phyloP scores from a whole-genome alignment of 2,113 vertebrate genomes.

The Poeciliopsis occidentalis region DNA sequence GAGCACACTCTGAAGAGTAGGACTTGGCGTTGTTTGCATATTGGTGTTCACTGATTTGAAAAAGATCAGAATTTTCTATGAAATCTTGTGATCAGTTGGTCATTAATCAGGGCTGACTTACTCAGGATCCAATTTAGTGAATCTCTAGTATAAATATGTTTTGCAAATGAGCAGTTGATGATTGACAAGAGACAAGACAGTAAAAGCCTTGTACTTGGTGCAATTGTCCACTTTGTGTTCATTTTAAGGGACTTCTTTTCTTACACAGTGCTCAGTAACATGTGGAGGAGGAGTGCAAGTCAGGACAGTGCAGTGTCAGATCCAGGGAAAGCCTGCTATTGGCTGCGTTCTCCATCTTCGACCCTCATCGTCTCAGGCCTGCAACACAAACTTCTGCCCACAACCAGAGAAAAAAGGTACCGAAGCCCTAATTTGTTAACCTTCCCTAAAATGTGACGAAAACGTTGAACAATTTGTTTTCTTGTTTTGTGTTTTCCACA shows the following conservation, averaged over 20 bases:
- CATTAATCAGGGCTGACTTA: too few relatives aligned
- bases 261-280: slow-evolving; percentile 84
- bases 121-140: too few relatives aligned
- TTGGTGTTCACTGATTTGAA: too few relatives aligned
- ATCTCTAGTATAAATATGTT: too few relatives aligned
- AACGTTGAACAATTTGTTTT: not conserved
- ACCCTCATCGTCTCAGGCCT: slow-evolving; percentile 81
- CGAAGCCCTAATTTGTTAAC: not conserved
- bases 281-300: slow-evolving; percentile 88
- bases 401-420: slow-evolving; percentile 82
- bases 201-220: not conserved
- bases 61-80: too few relatives aligned
- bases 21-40: too few relatives aligned
- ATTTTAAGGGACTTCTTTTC: not conserved
- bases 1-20: too few relatives aligned
- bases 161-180: too few relatives aligned
- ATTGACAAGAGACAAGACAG: not conserved
- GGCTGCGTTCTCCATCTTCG: slow-evolving; percentile 79
- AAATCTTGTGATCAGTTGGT: too few relatives aligned
- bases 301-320: slow-evolving; percentile 83
- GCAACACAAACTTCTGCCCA: slow-evolving; percentile 88
- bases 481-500: slow-evolving; percentile 26
- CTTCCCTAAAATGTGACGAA: not conserved
- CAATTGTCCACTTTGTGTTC: not conserved
- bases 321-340: slow-evolving; percentile 67